These are phyloP conservation scores for Sussaba pulchella DNA, from an alignment of 2,888 invertebrate genomes.

Conservation along the genomic window DNA sequence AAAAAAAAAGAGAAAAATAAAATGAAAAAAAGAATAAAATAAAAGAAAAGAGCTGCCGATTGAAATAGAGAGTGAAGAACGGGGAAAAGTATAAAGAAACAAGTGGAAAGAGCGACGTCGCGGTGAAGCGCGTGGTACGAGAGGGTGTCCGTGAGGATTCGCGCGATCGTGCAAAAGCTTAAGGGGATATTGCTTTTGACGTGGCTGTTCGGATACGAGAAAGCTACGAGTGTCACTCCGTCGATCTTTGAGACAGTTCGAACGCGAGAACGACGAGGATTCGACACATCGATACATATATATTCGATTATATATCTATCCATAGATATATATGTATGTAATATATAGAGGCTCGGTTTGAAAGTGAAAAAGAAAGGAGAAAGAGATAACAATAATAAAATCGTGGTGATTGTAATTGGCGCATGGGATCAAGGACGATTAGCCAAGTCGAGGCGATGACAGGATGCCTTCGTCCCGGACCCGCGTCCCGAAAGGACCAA, in stretches of 20 bases:
- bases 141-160: slow-evolving; percentile 76
- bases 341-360: slow-evolving; percentile 64
- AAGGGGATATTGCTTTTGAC: slow-evolving; percentile 67
- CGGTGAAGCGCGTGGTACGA: slow-evolving; percentile 66
- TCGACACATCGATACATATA: too few species aligned
- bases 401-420: slow-evolving; percentile 33
- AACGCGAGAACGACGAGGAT: slow-evolving; percentile 10
- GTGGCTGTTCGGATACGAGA: too few species aligned
- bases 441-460: slow-evolving; percentile 81
- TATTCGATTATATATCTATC: too few species aligned
- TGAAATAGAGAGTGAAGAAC: slow-evolving; percentile 31
- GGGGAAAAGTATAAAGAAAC: slow-evolving; percentile 7
- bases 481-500: slow-evolving; percentile 79
- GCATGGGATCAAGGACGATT: slow-evolving; percentile 46
- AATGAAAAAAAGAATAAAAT: not conserved
- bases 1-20: slow-evolving; percentile 45
- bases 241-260: too few species aligned
- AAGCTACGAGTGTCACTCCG: too few species aligned
- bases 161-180: slow-evolving; percentile 76
- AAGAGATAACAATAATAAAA: slow-evolving; percentile 25
- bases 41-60: slow-evolving; percentile 41
- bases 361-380: slow-evolving; percentile 70
- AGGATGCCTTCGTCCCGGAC: slow-evolving; percentile 82
- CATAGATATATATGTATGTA: not conserved
- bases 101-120: slow-evolving; percentile 33